phyloP scores from a whole-genome alignment of 2,113 vertebrate genomes.

The Mirza zaza region DNA sequence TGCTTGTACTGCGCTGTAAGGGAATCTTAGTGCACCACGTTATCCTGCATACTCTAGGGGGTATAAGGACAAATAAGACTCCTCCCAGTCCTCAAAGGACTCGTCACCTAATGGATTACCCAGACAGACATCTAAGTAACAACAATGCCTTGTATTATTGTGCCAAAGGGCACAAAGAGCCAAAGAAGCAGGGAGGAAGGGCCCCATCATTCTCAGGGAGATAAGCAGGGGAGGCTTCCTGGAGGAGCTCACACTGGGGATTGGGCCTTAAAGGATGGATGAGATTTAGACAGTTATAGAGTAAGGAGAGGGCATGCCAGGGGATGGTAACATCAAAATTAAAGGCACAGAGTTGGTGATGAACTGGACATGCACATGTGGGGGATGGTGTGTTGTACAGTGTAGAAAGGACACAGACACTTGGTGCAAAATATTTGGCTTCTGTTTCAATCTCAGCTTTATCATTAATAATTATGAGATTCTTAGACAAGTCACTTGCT shows the following conservation, averaged over 20 bases:
- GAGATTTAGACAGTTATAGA: background rate
- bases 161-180: background rate
- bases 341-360: background rate
- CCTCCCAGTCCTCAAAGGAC: background rate
- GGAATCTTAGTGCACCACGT: background rate
- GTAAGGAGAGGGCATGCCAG: background rate
- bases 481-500: background rate
- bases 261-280: background rate
- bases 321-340: background rate
- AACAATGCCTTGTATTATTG: background rate
- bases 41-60: background rate
- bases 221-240: background rate
- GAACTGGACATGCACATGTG: rapidly evolving
- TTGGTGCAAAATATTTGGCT: background rate
- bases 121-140: background rate
- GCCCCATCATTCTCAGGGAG: background rate
- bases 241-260: background rate
- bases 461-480: background rate
- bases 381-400: background rate
- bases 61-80: background rate
- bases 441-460: background rate
- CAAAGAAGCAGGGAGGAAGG: background rate
- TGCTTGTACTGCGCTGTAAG: background rate
- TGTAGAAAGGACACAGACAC: background rate
- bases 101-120: background rate